A percentile compares a stretch with the other conserved stretches of the same genome.
Conservation (phyloP, 2,113 vertebrate species). For the Dicerorhinus sumatrensis region DNA sequence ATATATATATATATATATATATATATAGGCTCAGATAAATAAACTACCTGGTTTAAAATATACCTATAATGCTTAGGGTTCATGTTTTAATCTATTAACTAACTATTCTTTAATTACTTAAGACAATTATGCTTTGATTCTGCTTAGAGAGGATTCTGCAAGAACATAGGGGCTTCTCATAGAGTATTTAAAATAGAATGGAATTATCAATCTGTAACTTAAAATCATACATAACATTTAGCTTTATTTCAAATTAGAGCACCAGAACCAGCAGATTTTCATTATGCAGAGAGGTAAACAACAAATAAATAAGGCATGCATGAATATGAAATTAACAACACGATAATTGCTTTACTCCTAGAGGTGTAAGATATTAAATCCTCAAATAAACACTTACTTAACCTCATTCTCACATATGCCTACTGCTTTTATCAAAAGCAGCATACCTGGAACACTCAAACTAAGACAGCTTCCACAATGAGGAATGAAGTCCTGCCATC, state of each 20-base stretch:
- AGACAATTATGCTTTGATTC: conserved; percentile 56
- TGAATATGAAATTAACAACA: conserved; percentile 77
- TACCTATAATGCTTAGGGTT: not conserved
- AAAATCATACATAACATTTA: conserved; percentile 77
- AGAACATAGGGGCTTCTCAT: conserved; percentile 47
- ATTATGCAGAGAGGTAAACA: conserved; percentile 72
- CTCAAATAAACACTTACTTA: conserved; percentile 78
- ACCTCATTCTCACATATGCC: conserved; percentile 67
- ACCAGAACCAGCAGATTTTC: conserved; percentile 64
- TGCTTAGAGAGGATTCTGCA: conserved; percentile 44
- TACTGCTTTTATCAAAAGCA: conserved; percentile 74
- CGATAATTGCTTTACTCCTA: conserved; percentile 72
- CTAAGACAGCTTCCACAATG: not conserved
- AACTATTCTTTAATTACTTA: conserved; percentile 62
- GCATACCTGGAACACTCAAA: conserved; percentile 46
- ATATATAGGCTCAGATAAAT: not conserved
- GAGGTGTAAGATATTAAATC: conserved; percentile 63
- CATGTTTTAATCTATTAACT: conserved; percentile 29
- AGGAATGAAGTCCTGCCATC: not conserved
- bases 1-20: not conserved
- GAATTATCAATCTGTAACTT: conserved; percentile 75
- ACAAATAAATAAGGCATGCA: conserved; percentile 77
- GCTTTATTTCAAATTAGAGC: conserved; percentile 73
- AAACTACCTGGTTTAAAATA: conserved; percentile 24
- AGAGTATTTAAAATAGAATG: conserved; percentile 64